A percentile compares a stretch with the other conserved stretches of the same genome.
phyloP scores from a whole-genome alignment of 2,888 invertebrate species.

The Rhorus exstirpatorius region DNA sequence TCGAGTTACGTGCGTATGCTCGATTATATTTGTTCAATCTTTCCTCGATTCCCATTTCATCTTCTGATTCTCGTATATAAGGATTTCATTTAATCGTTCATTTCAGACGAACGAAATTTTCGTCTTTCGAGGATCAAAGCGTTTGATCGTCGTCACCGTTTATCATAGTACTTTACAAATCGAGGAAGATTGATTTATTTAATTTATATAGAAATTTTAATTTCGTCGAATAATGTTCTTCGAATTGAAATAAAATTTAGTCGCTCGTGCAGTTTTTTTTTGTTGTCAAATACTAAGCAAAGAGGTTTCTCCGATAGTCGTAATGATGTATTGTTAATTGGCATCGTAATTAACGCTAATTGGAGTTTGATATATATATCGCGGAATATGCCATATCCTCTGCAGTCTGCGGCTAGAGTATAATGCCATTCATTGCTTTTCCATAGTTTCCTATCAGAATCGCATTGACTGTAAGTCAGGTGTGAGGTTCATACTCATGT shows the following conservation, averaged over 20 bases:
- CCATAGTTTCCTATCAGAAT: constrained; percentile 64
- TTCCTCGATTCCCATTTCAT: constrained; percentile 22
- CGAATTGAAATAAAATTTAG: no score
- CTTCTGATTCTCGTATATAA: neutral
- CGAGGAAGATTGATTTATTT: neutral
- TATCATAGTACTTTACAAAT: neutral
- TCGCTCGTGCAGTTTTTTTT: no score
- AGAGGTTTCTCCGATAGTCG: constrained; percentile 20
- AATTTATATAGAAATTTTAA: no score
- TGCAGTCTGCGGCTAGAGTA: constrained; percentile 71
- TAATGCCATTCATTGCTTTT: constrained; percentile 78
- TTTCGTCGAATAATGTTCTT: neutral
- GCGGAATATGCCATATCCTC: constrained; percentile 73
- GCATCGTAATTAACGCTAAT: constrained; percentile 83
- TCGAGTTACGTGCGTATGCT: constrained; percentile 52
- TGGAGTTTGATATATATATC: constrained; percentile 80
- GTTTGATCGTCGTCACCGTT: constrained; percentile 27
- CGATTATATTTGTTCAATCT: constrained; percentile 43
- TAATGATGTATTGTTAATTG: constrained; percentile 81
- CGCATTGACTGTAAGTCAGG: constrained; percentile 58
- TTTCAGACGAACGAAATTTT: constrained; percentile 20
- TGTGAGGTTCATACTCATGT: constrained; percentile 28
- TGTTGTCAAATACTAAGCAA: neutral
- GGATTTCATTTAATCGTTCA: constrained; percentile 40
- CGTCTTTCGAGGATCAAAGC: neutral